Percentiles rank a stretch among this genome's conserved stretches.
phyloP scores from a whole-genome alignment of 2,113 vertebrate species.

The Oxyura jamaicensis region DNA sequence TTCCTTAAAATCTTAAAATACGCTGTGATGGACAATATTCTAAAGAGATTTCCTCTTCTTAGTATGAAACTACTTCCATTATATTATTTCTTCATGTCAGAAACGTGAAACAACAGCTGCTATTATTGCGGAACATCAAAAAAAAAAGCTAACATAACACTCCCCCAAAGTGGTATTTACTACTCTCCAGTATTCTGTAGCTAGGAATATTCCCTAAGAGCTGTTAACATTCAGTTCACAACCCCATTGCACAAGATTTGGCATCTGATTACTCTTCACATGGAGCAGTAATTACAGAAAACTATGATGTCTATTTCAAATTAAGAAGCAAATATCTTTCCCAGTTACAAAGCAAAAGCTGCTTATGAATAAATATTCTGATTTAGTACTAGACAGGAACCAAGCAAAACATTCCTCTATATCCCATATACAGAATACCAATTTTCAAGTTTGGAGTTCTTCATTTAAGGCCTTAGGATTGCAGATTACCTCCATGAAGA shows the following conservation, averaged over 20 bases:
- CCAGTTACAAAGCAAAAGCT: neutral
- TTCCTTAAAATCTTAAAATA: neutral
- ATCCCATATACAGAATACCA: neutral
- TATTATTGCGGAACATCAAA: neutral
- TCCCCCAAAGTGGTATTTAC: neutral
- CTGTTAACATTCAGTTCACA: neutral
- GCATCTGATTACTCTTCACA: neutral
- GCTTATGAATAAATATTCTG: neutral
- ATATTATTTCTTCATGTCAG: neutral
- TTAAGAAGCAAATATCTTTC: neutral
- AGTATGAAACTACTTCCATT: neutral
- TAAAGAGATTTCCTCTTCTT: neutral
- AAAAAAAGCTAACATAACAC: neutral
- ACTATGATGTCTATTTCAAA: neutral
- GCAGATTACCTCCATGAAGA: conserved; percentile 92
- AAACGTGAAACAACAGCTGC: neutral
- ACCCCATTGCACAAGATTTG: neutral
- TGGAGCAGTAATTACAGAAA: neutral
- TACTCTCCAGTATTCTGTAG: neutral
- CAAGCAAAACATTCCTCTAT: neutral
- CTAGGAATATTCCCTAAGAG: neutral
- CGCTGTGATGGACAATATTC: neutral
- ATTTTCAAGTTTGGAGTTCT: neutral
- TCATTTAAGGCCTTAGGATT: neutral
- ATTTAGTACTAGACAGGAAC: neutral